Base-by-base conservation (phyloP, 2,888 invertebrate species). In the Augochlorella aurata region DNA sequence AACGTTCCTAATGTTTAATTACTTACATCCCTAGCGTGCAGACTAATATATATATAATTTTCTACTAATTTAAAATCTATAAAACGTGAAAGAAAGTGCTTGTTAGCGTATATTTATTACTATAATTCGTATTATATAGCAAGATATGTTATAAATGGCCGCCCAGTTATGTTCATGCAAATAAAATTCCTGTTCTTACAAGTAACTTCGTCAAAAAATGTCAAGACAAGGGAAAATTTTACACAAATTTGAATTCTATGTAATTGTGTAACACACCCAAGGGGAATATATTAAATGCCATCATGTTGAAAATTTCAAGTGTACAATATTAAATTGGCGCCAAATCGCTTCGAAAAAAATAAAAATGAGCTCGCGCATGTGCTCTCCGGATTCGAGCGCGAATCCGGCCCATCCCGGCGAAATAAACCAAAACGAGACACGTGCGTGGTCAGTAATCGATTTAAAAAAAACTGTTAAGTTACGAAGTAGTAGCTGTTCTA, bases 361-460 rank as follows among this genome's bases (percentile, higher is more conserved):
- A 67, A 58, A 70, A 54, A 58, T 24, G 18, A 16, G 18, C 2
- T 44, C 21, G 45, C 79, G 76, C 79, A 74, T 76, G 85, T 74
- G 84, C 45, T 10, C n/a, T 12, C 58, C 49, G 50, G 72, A 79
- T 54, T 16, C 69, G 71, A 74, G 79, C 85, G 85, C 82, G 80
- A 82, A 74, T 24, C 72, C 10, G 7, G 10, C 24, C n/a, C n/a
- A 75, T 74, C 24, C 47, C 73, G 29, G 29, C 14, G 47, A 70
- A 76, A 76, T 75, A 78, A 77, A 79, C 58, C 5, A 69, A 75
- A 77, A 61, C 12, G 1, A 75, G 16, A 24, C 2, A 12, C 61
- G 45, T 49, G 21, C 8, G 10, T 29, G 45, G 49, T 44, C 14
- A 29, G 18, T 12, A 18, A 12, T 45, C 9, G 18, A 65, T n/a